These are phyloP conservation scores for Drosophila siamana DNA, from an alignment of 2,888 invertebrate species.

Conservation along the genomic window DNA sequence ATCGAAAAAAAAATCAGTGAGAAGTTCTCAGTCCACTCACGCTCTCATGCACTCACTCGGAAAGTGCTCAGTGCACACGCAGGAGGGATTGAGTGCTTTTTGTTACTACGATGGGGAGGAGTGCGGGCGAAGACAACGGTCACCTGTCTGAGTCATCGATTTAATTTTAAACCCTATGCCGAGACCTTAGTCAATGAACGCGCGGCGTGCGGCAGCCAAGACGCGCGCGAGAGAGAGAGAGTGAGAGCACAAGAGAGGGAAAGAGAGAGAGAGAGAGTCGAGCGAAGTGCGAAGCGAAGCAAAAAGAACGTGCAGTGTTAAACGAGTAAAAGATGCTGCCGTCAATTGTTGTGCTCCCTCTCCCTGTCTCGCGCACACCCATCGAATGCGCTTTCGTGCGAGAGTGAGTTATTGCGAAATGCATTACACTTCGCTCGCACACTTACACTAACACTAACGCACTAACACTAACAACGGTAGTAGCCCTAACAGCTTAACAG, in stretches of 20 bases:
- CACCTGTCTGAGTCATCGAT: slow-evolving; percentile 64
- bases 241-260: neutral
- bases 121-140: slow-evolving; percentile 35
- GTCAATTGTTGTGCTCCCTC: neutral
- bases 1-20: slow-evolving; percentile 25
- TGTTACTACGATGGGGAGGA: neutral
- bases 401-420: slow-evolving; percentile 21
- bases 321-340: neutral
- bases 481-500: neutral
- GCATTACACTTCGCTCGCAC: slow-evolving; percentile 15
- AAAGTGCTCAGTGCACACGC: slow-evolving; percentile 25
- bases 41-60: slow-evolving; percentile 30
- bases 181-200: slow-evolving; percentile 67
- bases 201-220: slow-evolving; percentile 21
- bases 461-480: neutral
- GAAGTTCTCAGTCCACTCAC: slow-evolving; percentile 13
- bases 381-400: slow-evolving; percentile 15
- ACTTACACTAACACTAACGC: neutral
- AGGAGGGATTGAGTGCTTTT: neutral
- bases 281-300: slow-evolving; percentile 17
- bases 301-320: slow-evolving; percentile 7
- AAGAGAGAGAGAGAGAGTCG: slow-evolving; percentile 11
- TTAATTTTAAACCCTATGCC: slow-evolving; percentile 61
- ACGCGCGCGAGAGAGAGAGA: neutral
- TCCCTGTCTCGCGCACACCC: neutral